phyloP scores from a whole-genome alignment of 2,888 invertebrate genomes.

The Carterocephalus palaemon region DNA sequence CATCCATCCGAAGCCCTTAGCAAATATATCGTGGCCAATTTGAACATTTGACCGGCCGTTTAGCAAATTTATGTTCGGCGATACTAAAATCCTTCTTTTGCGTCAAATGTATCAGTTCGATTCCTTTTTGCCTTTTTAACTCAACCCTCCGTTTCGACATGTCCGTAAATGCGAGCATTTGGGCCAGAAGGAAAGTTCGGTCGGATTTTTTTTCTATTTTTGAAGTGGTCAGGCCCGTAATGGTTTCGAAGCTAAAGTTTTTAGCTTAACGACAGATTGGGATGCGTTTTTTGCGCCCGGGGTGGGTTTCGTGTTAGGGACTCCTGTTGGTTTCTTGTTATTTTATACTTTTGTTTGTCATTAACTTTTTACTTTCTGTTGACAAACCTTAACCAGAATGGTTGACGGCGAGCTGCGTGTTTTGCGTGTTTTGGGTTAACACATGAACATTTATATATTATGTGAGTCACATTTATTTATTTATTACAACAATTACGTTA shows the following conservation, averaged over 20 bases:
- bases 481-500: too few relatives aligned
- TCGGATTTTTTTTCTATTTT: slow-evolving; percentile 22
- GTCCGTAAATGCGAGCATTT: slow-evolving; percentile 7
- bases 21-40: slow-evolving; percentile 30
- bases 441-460: too few relatives aligned
- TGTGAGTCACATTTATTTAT: too few relatives aligned
- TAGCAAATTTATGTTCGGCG: slow-evolving; percentile 30
- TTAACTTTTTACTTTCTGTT: slow-evolving; percentile 12
- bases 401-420: too few relatives aligned
- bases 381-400: slow-evolving; percentile 6
- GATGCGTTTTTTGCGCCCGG: slow-evolving; percentile 32
- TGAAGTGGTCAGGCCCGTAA: slow-evolving; percentile 36
- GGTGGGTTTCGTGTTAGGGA: slow-evolving; percentile 30
- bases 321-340: slow-evolving; percentile 29
- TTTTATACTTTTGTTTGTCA: slow-evolving; percentile 15
- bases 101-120: slow-evolving; percentile 23
- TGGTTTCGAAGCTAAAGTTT: slow-evolving; percentile 27
- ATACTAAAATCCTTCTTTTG: slow-evolving; percentile 23
- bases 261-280: slow-evolving; percentile 30
- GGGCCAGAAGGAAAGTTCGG: slow-evolving; percentile 5
- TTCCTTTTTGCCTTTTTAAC: slow-evolving; percentile 11
- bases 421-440: too few relatives aligned
- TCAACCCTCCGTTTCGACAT: slow-evolving; percentile 6
- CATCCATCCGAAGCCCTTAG: slow-evolving; percentile 17
- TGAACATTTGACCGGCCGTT: slow-evolving; percentile 30